Evolutionary conservation across 1,140 invertebrate genomes (phyloP), one percentile per base, ranked within the genome.

Genomic region (Elymnias hypermnestra): DNA sequence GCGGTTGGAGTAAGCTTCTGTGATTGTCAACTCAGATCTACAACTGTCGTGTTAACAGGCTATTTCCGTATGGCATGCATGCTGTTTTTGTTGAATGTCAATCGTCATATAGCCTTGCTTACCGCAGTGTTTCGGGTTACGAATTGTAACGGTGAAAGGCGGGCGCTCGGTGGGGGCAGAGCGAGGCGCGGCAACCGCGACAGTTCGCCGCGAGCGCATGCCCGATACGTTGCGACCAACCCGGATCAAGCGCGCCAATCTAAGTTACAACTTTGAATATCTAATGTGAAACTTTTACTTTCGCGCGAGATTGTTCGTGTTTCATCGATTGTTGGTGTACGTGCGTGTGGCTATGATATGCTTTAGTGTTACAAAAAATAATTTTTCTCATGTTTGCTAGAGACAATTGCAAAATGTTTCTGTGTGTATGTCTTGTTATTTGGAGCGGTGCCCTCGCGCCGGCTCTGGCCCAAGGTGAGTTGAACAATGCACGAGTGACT

Each of bases 141-240:
- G 67, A 82, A 78, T 74, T 78, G 72, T 82, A 78, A 78, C 77
- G 77, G 77, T 82, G 77, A 82, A 82, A 82, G 77, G 77, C 66
- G 62, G 39, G 45, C 58, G 53, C 44, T 15, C 31, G 54, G 74
- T 72, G 77, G 77, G 77, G 77, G 70, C 57, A 62, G 21, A 10
- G 23, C 37, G 33, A 29, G 43, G 47, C 57, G 55, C 53, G 57
- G 48, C 53, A 37, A 44, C 53, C 48, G 15, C 49, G 56, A 43
- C 69, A 68, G 72, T 72, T 51, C 57, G 54, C 35, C 56, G 58
- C 54, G 43, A 43, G 57, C 65, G 63, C 59, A 72, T 57, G 57
- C 47, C 51, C 37, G 43, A 45, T 19, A 55, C 55, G 57, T 23
- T 49, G 56, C 48, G 36, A 44, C 21, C 28, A 14, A 50, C 29